phyloP scores from a whole-genome alignment of 2,888 invertebrate genomes.

The Erebia ligea region DNA sequence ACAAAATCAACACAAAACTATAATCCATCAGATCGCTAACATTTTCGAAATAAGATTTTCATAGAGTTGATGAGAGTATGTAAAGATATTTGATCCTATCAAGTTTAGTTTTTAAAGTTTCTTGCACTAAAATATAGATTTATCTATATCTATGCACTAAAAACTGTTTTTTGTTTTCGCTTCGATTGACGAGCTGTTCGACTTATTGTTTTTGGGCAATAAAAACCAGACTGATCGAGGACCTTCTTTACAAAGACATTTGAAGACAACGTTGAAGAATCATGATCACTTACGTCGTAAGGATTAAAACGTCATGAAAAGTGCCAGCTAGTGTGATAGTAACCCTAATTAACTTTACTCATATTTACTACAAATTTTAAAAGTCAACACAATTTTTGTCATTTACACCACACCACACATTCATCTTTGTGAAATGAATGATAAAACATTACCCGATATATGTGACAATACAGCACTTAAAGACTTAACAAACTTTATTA shows the following conservation, averaged over 20 bases:
- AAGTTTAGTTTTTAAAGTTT: background rate
- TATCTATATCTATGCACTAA: no score
- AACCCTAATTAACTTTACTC: constrained; percentile 30
- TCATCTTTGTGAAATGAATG: constrained; percentile 15
- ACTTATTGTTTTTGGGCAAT: constrained; percentile 6
- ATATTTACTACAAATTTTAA: constrained; percentile 33
- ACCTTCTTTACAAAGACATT: background rate
- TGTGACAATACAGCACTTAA: constrained; percentile 45
- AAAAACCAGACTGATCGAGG: constrained; percentile 26
- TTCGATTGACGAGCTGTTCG: background rate
- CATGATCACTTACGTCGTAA: background rate
- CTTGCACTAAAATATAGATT: background rate
- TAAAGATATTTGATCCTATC: background rate
- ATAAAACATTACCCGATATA: no score
- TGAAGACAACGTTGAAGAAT: no score
- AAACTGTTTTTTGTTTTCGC: background rate
- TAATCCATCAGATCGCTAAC: no score
- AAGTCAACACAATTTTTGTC: constrained; percentile 35
- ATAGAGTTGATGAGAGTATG: no score
- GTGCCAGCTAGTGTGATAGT: constrained; percentile 28
- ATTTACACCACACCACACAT: constrained; percentile 31
- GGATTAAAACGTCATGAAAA: background rate
- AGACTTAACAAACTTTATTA: constrained; percentile 43
- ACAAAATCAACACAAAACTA: background rate
- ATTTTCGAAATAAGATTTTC: no score